Conservation (phyloP, 2,797 vertebrate species). For the Thaleichthys pacificus region DNA sequence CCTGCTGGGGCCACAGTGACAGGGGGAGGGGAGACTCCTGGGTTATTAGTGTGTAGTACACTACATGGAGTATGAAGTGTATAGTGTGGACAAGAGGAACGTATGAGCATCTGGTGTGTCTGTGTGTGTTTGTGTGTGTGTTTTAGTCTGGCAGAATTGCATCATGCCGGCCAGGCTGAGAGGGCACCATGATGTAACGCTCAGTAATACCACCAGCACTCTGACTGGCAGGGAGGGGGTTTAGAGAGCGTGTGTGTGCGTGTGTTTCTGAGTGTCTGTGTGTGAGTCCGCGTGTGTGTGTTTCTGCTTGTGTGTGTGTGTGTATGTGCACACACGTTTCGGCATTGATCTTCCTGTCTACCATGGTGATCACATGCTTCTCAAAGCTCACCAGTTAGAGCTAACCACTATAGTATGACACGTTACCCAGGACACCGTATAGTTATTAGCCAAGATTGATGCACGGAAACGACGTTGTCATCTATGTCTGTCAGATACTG, state of each 20-base stretch:
- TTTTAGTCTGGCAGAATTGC: slow-evolving; percentile 22
- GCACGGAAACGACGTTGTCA: too few species aligned
- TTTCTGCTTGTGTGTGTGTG: background rate
- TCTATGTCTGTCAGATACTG: too few species aligned
- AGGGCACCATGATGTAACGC: slow-evolving; percentile 49
- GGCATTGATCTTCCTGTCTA: too few species aligned
- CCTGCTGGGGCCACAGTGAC: too few species aligned
- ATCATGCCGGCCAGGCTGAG: slow-evolving; percentile 39
- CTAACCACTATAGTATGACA: too few species aligned
- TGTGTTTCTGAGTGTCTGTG: background rate
- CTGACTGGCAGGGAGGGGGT: background rate
- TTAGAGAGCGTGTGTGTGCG: background rate
- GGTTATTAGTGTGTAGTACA: too few species aligned
- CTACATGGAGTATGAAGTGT: background rate
- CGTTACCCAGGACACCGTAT: too few species aligned
- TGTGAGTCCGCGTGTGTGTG: too few species aligned
- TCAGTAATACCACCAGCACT: slow-evolving; percentile 41
- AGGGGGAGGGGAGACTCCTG: too few species aligned
- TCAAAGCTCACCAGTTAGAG: too few species aligned
- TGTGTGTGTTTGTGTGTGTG: background rate
- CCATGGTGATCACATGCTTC: too few species aligned
- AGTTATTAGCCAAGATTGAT: too few species aligned
- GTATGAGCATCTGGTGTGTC: background rate
- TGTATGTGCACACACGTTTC: background rate
- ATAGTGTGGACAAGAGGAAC: background rate